Percentiles rank a stretch among this genome's conserved stretches.
Conservation (phyloP, 2,797 vertebrate genomes). For the Huso huso region DNA sequence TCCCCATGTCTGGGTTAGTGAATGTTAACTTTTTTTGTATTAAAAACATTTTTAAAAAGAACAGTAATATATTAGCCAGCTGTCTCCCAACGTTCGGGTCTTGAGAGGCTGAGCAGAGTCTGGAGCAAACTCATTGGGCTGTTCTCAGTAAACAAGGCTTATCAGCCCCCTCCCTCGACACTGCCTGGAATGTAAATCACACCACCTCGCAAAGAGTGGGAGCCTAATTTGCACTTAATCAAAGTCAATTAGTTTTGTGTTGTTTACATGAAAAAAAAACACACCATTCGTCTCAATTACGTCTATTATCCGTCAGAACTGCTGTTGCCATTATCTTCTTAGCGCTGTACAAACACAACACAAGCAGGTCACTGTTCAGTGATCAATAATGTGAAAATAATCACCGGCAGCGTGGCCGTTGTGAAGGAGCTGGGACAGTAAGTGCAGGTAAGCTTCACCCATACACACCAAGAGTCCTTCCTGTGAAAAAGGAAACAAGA, state of each 20-base stretch:
- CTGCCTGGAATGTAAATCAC: slow-evolving; percentile 57
- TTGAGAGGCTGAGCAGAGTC: too few relatives aligned
- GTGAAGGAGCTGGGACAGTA: too few relatives aligned
- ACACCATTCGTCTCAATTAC: slow-evolving; percentile 66
- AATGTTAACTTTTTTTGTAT: too few relatives aligned
- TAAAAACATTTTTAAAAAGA: too few relatives aligned
- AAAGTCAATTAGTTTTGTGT: slow-evolving; percentile 58
- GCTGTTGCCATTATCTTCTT: slow-evolving; percentile 64
- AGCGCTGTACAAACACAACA: slow-evolving; percentile 43
- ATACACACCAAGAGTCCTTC: too few relatives aligned
- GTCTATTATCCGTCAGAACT: slow-evolving; percentile 32
- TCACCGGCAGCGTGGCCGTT: slow-evolving; percentile 1
- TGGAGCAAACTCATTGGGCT: too few relatives aligned
- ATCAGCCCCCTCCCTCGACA: slow-evolving; percentile 47
- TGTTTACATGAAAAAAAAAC: slow-evolving; percentile 63
- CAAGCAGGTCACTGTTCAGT: slow-evolving; percentile 24
- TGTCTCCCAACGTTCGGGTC: too few relatives aligned
- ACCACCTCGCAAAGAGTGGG: slow-evolving; percentile 48
- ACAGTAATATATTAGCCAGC: too few relatives aligned
- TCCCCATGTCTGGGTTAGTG: too few relatives aligned
- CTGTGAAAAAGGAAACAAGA: too few relatives aligned
- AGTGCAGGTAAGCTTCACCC: too few relatives aligned
- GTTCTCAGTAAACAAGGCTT: slow-evolving; percentile 40
- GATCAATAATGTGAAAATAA: slow-evolving; percentile 28
- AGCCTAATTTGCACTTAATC: slow-evolving; percentile 75